These are phyloP conservation scores for Rhadinocentrus ornatus DNA, from an alignment of 2,797 vertebrate species.

Conservation along the genomic window DNA sequence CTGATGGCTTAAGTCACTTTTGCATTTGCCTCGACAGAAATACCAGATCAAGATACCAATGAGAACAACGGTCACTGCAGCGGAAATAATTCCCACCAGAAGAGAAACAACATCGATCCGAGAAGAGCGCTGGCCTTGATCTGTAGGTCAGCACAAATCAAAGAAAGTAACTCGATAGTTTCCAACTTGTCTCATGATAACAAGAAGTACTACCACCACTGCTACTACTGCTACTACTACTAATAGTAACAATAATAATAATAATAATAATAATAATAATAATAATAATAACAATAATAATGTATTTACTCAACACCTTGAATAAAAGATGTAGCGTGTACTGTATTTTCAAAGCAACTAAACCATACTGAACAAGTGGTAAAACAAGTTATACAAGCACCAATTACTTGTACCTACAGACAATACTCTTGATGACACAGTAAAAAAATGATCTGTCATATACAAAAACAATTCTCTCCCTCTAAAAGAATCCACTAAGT, in stretches of 20 bases:
- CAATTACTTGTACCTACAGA: neutral
- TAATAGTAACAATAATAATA: too few relatives aligned
- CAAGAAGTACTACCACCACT: neutral
- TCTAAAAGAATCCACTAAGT: too few relatives aligned
- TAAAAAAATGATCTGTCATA: neutral
- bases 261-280: too few relatives aligned
- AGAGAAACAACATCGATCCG: constrained; percentile 89
- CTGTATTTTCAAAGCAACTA: neutral
- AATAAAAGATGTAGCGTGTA: neutral
- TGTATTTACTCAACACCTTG: too few relatives aligned
- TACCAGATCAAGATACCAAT: constrained; percentile 87
- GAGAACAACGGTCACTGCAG: constrained; percentile 85
- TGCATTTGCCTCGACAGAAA: constrained; percentile 86
- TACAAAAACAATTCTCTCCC: too few relatives aligned
- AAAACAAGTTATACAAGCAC: constrained; percentile 50
- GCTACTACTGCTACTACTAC: too few relatives aligned
- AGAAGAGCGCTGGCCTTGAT: constrained; percentile 43
- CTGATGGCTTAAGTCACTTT: constrained; percentile 70
- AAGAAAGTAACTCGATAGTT: neutral
- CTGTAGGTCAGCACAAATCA: constrained; percentile 60
- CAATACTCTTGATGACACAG: neutral
- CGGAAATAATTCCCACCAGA: constrained; percentile 88
- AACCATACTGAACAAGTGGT: constrained; percentile 8
- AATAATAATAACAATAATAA: too few relatives aligned
- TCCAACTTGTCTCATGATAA: neutral